phyloP scores from a whole-genome alignment of 2,888 invertebrate species.

The Matsumyia berberina region DNA sequence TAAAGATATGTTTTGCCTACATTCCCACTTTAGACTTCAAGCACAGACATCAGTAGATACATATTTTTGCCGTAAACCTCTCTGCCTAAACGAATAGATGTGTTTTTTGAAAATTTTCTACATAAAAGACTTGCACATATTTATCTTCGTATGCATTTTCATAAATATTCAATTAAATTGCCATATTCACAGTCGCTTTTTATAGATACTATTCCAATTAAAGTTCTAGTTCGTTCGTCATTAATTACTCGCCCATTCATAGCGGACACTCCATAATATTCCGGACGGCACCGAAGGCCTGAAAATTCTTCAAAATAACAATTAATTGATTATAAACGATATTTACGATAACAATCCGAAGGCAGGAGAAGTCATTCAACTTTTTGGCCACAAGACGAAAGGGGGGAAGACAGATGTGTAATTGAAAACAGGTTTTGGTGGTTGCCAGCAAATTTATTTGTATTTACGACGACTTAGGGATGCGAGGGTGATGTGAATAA shows the following conservation, averaged over 20 bases:
- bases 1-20: neutral
- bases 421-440: constrained; percentile 22
- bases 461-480: neutral
- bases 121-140: no score
- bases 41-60: neutral
- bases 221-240: constrained; percentile 9
- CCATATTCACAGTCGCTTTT: neutral
- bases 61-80: constrained; percentile 3
- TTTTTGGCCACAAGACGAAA: constrained; percentile 5
- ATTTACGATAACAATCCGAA: constrained; percentile 11
- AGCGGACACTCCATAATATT: constrained; percentile 5
- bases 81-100: no score
- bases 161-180: neutral
- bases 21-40: neutral
- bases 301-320: constrained; percentile 29
- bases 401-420: neutral
- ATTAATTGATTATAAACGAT: constrained; percentile 45
- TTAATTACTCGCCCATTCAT: constrained; percentile 5
- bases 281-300: constrained; percentile 3
- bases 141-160: neutral
- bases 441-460: constrained; percentile 13
- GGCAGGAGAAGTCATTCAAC: constrained; percentile 38
- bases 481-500: neutral
- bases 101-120: no score
- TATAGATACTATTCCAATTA: constrained; percentile 3